A percentile compares a stretch with the other conserved stretches of the same genome.
phyloP scores from a whole-genome alignment of 1,140 invertebrate genomes.

The Aplysia californica region DNA sequence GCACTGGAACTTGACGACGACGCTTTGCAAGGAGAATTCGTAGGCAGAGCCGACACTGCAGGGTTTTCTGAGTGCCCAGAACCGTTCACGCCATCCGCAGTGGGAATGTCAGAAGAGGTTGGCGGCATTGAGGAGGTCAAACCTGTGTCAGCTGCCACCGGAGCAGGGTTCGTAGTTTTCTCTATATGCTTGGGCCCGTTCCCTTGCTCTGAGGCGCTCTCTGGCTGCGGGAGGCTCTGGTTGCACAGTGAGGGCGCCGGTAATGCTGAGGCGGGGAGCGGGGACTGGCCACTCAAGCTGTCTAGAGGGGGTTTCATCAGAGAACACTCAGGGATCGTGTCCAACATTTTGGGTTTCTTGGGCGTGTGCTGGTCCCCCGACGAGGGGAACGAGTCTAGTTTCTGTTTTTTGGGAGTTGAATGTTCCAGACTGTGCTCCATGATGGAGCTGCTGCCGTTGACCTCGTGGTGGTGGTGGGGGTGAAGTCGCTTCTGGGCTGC shows the following conservation, averaged over 20 bases:
- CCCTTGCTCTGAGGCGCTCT: neutral
- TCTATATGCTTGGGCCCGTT: conserved; percentile 1
- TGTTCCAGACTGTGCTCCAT: neutral
- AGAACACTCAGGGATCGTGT: neutral
- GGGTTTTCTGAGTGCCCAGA: neutral
- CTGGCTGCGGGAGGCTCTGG: neutral
- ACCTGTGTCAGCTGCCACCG: neutral
- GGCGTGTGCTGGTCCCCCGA: neutral
- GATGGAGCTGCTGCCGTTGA: conserved; percentile 12
- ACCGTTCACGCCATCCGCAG: neutral
- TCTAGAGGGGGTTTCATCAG: neutral
- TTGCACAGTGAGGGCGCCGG: neutral
- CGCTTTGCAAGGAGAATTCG: neutral
- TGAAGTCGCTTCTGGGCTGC: conserved; percentile 1
- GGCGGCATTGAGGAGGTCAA: neutral
- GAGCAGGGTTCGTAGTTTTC: neutral
- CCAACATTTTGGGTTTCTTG: conserved; percentile 7
- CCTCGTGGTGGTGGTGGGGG: conserved; percentile 1
- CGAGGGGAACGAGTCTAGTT: neutral
- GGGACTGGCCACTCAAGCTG: neutral
- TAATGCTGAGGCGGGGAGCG: neutral
- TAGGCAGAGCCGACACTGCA: neutral
- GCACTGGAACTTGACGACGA: neutral
- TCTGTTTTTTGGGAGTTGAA: conserved; percentile 4
- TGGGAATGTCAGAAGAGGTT: neutral